phyloP scores from a whole-genome alignment of 2,797 vertebrate species.

The Ctenopoma kingsleyae region DNA sequence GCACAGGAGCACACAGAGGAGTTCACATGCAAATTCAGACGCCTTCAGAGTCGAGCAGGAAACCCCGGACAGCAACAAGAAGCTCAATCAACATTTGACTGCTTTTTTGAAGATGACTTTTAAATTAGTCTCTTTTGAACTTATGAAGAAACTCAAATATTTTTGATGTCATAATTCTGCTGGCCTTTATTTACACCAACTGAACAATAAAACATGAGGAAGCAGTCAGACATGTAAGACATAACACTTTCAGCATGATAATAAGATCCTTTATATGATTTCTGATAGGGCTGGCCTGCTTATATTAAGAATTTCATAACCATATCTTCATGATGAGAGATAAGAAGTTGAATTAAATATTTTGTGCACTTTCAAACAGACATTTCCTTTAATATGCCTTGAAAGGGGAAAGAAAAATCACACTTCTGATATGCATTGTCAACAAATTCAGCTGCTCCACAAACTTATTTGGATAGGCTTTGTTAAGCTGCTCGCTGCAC shows the following conservation, averaged over 20 bases:
- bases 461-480: conserved; percentile 34
- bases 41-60: background rate
- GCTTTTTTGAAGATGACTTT: conserved; percentile 24
- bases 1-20: conserved; percentile 8
- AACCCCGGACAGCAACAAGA: conserved; percentile 23
- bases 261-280: conserved; percentile 15
- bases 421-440: conserved; percentile 11
- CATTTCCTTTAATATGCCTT: background rate
- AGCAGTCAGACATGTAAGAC: conserved; percentile 12
- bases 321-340: conserved; percentile 2
- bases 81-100: conserved; percentile 47
- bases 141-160: conserved; percentile 18
- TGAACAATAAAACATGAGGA: conserved; percentile 30
- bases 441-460: conserved; percentile 13
- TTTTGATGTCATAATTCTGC: conserved; percentile 43
- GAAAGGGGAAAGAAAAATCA: conserved; percentile 1
- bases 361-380: background rate
- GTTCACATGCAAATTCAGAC: conserved; percentile 34
- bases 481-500: conserved; percentile 34
- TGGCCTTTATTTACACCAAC: conserved; percentile 9
- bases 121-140: conserved; percentile 22
- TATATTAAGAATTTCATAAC: conserved; percentile 12
- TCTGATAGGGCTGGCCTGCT: conserved; percentile 9
- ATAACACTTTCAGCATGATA: conserved; percentile 17
- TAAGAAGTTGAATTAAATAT: conserved; percentile 27